Conservation (phyloP, 2,888 invertebrate genomes). For the Athrips mouffetella region DNA sequence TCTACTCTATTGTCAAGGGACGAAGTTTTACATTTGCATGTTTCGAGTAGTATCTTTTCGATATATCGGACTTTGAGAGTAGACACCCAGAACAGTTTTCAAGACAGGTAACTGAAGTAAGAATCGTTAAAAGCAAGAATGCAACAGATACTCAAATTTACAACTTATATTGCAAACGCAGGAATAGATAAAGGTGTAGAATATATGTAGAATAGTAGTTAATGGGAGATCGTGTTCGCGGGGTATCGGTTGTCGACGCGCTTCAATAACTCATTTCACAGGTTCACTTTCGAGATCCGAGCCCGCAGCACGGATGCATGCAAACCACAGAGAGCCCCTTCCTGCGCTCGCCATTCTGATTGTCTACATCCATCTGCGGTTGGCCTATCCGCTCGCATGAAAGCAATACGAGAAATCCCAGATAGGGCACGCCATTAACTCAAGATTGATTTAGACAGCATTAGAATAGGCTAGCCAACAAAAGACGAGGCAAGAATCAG, state of each 20-base stretch:
- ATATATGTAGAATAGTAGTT: conserved; percentile 40
- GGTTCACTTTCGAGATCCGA: conserved; percentile 68
- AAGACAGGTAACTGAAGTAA: too few species aligned
- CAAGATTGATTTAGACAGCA: conserved; percentile 48
- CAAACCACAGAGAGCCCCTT: conserved; percentile 54
- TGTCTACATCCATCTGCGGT: conserved; percentile 33
- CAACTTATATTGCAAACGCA: conserved; percentile 1
- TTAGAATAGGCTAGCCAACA: conserved; percentile 36
- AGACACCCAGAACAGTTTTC: too few species aligned
- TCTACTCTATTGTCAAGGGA: too few species aligned
- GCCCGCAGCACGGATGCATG: conserved; percentile 54
- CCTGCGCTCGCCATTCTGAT: conserved; percentile 36
- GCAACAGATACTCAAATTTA: background rate
- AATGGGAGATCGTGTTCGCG: conserved; percentile 49
- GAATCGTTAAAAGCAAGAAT: background rate
- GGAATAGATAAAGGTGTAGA: conserved; percentile 20
- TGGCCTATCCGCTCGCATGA: conserved; percentile 34
- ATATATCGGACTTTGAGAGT: too few species aligned
- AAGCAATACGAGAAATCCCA: conserved; percentile 41
- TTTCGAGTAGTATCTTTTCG: too few species aligned
- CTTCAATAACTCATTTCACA: conserved; percentile 72
- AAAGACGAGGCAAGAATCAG: conserved; percentile 42
- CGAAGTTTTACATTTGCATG: too few species aligned
- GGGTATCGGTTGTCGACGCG: conserved; percentile 61
- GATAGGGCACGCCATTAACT: conserved; percentile 36